Percentiles rank a stretch among this genome's conserved stretches.
phyloP scores from a whole-genome alignment of 2,113 vertebrate species.

The Prunella himalayana region DNA sequence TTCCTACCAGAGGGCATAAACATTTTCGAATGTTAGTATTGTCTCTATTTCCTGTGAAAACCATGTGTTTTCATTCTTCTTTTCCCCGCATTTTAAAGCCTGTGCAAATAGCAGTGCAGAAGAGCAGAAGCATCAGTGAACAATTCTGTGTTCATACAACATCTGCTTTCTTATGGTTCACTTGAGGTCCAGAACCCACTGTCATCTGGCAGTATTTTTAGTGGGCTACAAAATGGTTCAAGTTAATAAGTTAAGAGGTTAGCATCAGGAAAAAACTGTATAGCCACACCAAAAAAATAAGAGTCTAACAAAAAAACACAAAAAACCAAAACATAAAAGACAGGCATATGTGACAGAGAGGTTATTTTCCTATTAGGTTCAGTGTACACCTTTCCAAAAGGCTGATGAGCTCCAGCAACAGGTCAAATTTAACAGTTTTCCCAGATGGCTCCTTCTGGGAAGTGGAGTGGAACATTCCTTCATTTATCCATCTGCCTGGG shows the following conservation, averaged over 20 bases:
- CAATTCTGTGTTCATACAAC: slow-evolving; percentile 25
- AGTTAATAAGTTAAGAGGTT: slow-evolving; percentile 38
- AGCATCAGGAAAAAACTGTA: slow-evolving; percentile 9
- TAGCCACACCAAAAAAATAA: background rate
- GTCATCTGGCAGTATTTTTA: slow-evolving; percentile 50
- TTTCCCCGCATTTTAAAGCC: slow-evolving; percentile 11
- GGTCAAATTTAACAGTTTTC: slow-evolving; percentile 45
- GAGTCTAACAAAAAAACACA: background rate
- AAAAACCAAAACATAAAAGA: background rate
- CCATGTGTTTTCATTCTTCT: slow-evolving; percentile 45
- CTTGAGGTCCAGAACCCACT: slow-evolving; percentile 31
- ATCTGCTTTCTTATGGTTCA: slow-evolving; percentile 39
- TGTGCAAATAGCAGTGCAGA: background rate
- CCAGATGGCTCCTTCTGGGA: slow-evolving; percentile 48
- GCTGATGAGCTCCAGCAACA: slow-evolving; percentile 39
- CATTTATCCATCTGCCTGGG: slow-evolving; percentile 3
- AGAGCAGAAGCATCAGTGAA: slow-evolving; percentile 3
- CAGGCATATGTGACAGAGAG: background rate
- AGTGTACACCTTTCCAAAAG: slow-evolving; percentile 36
- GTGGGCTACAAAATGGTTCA: slow-evolving; percentile 48
- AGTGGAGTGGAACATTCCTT: slow-evolving; percentile 41
- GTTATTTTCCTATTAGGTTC: slow-evolving; percentile 28
- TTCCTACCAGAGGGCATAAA: slow-evolving; percentile 33
- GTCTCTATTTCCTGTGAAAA: slow-evolving; percentile 46
- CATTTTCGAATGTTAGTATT: slow-evolving; percentile 25